Evolutionary conservation across 2,113 vertebrate species (phyloP), one percentile per base, ranked within the genome.

Genomic region (Phainopepla nitens): DNA sequence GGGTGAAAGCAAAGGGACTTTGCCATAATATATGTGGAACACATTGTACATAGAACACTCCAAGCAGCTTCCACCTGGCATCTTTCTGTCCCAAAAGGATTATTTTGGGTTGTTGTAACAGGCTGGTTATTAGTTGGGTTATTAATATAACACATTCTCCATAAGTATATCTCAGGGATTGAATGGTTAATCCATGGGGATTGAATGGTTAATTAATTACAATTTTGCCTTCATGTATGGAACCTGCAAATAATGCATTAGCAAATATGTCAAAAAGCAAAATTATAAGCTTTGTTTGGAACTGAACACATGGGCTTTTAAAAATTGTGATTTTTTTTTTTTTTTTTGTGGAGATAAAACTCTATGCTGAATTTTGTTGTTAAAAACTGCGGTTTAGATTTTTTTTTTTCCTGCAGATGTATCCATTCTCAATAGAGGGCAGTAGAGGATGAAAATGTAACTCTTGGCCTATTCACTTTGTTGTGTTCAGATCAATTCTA

Each of bases 391-490:
- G 8, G 47, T 29, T 77, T 22, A 53, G 10, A 35, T 12, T 92
- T 79, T 86, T 83, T 39, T 39, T 39, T 39, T 78, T 71, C 57
- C 83, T 93, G 94, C 92, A 87, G 28, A 88, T 60, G 56, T 69
- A 29, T 72, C 90, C 87, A 77, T 57, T 12, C 45, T 96, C 98
- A 92, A 96, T 45, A 97, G 98, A 98, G 98, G 98, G 98, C 97
- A 95, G 97, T 96, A 98, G 86, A 98, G 98, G 92, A 98, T 94
- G 96, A 76, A 89, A 96, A 97, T 97, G 91, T 66, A 96, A 65
- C 70, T 73, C 54, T 44, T 39, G 53, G 62, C 44, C 41, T 69
- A 25, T 51, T 92, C 57, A 53, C 61, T 86, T 94, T 53, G 27
- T 66, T 92, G 62, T 54, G 87, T 53, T 92, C 68, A 61, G 82